Conservation (phyloP, 2,113 vertebrate species). For the Gallinago jamesoni region DNA sequence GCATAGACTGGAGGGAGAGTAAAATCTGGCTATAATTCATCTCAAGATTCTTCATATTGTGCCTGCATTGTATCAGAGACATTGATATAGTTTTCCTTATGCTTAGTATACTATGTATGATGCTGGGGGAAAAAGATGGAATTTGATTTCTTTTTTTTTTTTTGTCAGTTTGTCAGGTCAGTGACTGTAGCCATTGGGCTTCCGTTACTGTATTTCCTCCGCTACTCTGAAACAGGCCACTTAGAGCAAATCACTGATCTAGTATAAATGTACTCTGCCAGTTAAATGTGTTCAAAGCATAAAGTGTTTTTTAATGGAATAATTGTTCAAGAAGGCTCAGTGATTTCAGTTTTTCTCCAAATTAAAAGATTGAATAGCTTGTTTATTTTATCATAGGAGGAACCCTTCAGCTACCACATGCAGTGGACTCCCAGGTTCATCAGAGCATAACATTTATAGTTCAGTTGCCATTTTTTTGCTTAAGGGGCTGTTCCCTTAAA, state of each 20-base stretch:
- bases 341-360: neutral
- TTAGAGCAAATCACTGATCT: neutral
- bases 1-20: neutral
- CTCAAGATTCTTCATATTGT: neutral
- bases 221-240: neutral
- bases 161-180: neutral
- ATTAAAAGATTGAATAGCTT: neutral
- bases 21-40: neutral
- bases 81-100: neutral
- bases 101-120: neutral
- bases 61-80: neutral
- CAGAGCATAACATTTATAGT: neutral
- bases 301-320: neutral
- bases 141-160: neutral
- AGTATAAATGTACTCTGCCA: neutral
- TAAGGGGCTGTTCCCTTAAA: neutral
- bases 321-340: neutral
- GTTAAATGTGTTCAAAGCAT: neutral
- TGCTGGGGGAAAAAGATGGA: neutral
- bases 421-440: neutral
- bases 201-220: neutral
- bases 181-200: neutral
- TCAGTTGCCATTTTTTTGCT: neutral
- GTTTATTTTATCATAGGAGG: neutral
- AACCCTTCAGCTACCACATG: neutral